Conservation (phyloP, 2,113 vertebrate species). For the Eublepharis macularius region DNA sequence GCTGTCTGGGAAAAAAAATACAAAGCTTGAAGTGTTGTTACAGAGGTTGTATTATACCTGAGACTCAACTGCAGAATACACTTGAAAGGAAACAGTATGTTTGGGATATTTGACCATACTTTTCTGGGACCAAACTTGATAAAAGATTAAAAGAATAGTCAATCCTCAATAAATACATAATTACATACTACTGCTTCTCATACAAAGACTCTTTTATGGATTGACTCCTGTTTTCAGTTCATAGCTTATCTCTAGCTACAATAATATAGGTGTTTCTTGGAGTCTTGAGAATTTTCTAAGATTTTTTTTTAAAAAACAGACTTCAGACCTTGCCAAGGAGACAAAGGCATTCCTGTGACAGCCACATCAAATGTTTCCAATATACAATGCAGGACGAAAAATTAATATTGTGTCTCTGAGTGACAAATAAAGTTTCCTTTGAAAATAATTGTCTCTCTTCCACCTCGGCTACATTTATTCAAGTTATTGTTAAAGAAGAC, state of each 20-base stretch:
- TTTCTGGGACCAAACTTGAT: slow-evolving; percentile 56
- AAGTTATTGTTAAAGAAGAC: neutral
- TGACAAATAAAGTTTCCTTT: slow-evolving; percentile 48
- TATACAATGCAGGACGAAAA: slow-evolving; percentile 30
- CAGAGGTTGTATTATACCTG: slow-evolving; percentile 41
- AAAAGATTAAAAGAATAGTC: slow-evolving; percentile 45
- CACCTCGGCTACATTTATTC: slow-evolving; percentile 37
- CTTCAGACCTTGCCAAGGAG: slow-evolving; percentile 22
- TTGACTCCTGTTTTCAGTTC: slow-evolving; percentile 31
- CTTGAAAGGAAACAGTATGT: slow-evolving; percentile 58
- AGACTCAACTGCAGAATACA: slow-evolving; percentile 45
- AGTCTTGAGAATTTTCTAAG: slow-evolving; percentile 40
- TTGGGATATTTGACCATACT: slow-evolving; percentile 47
- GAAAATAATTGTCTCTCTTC: slow-evolving; percentile 31
- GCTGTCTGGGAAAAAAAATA: slow-evolving; percentile 28
- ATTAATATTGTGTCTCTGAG: slow-evolving; percentile 24
- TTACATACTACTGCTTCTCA: slow-evolving; percentile 43
- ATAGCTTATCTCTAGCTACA: slow-evolving; percentile 32
- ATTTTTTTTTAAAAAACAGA: neutral
- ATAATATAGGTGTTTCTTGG: slow-evolving; percentile 40
- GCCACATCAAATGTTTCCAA: slow-evolving; percentile 4
- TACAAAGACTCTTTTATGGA: slow-evolving; percentile 59
- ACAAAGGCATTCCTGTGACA: slow-evolving; percentile 51
- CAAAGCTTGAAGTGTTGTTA: slow-evolving; percentile 52
- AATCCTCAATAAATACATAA: slow-evolving; percentile 54